Evolutionary conservation across 2,113 vertebrate species (phyloP).

Genomic region (Silurus glanis): DNA sequence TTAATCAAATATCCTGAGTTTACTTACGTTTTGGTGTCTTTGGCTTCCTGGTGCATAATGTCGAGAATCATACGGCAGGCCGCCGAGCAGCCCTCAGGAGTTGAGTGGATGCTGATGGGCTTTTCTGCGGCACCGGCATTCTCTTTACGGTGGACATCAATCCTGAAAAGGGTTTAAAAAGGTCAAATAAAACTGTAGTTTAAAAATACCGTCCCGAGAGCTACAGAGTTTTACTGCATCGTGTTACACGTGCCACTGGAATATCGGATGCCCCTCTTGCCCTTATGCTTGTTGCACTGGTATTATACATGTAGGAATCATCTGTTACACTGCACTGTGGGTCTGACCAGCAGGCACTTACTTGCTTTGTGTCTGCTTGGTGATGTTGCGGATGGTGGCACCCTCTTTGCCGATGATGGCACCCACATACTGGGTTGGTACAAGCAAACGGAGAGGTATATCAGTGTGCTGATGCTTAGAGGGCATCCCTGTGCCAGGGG

Average conservation of each 20-base stretch:
- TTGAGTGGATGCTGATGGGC: constrained; percentile 94
- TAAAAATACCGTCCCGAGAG: too few species aligned
- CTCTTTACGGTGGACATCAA: constrained; percentile 93
- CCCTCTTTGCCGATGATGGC: constrained; percentile 96
- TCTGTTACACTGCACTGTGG: neutral
- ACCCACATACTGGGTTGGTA: constrained; percentile 92
- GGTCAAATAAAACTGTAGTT: neutral
- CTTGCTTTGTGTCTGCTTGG: constrained; percentile 96
- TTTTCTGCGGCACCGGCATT: constrained; percentile 91
- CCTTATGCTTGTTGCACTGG: neutral
- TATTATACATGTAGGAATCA: neutral
- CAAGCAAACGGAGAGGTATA: constrained; percentile 88
- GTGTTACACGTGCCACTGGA: neutral
- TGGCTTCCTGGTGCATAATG: constrained; percentile 96
- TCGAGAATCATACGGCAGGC: constrained; percentile 95
- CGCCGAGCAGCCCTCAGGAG: constrained; percentile 87
- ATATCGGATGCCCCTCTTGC: neutral
- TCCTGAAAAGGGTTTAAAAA: constrained; percentile 67
- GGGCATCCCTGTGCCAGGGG: constrained; percentile 77
- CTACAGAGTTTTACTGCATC: neutral
- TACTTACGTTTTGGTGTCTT: constrained; percentile 93
- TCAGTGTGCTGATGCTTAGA: constrained; percentile 85
- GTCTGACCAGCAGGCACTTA: constrained; percentile 64
- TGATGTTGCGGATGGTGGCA: constrained; percentile 93
- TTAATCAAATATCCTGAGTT: too few species aligned